These are phyloP conservation scores for Escarpia spicata DNA, from an alignment of 2,888 invertebrate species.

Conservation along the genomic window DNA sequence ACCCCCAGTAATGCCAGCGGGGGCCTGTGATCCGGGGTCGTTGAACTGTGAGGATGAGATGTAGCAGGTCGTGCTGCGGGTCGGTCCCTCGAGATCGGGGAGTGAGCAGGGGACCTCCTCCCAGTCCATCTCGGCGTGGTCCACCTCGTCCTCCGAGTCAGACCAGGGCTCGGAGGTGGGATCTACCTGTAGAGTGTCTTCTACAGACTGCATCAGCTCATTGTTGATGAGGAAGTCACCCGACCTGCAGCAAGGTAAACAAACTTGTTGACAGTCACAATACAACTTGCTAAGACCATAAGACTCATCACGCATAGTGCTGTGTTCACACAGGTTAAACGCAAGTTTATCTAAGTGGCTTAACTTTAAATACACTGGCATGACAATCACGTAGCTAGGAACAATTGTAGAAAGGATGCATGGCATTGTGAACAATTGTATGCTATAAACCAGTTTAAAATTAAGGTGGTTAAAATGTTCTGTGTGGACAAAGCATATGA, in stretches of 20 bases:
- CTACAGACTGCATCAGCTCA: constrained; percentile 71
- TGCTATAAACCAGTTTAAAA: too few species aligned
- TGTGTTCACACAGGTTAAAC: too few species aligned
- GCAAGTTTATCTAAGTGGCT: too few species aligned
- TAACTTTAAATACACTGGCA: too few species aligned
- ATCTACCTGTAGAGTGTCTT: constrained; percentile 70
- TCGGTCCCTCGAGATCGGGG: constrained; percentile 44
- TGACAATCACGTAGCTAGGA: too few species aligned
- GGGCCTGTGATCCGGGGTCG: constrained; percentile 25
- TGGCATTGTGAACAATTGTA: too few species aligned
- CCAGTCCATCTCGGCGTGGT: constrained; percentile 70
- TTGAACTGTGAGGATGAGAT: constrained; percentile 20
- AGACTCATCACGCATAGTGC: too few species aligned
- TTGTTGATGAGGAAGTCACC: constrained; percentile 68
- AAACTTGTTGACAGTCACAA: too few species aligned
- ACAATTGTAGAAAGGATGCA: too few species aligned
- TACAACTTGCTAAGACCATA: too few species aligned
- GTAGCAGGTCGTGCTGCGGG: constrained; percentile 30
- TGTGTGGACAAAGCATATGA: too few species aligned
- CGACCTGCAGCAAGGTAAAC: constrained; percentile 22
- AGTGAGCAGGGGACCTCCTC: constrained; percentile 72
- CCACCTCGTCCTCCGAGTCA: constrained; percentile 70
- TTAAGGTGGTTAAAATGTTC: too few species aligned
- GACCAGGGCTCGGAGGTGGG: constrained; percentile 71
- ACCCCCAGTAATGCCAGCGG: constrained; percentile 75